A percentile compares a stretch with the other conserved stretches of the same genome.
These are phyloP conservation scores for Sitta carolinensis DNA, from an alignment of 2,797 vertebrate genomes.

Conservation along the genomic window DNA sequence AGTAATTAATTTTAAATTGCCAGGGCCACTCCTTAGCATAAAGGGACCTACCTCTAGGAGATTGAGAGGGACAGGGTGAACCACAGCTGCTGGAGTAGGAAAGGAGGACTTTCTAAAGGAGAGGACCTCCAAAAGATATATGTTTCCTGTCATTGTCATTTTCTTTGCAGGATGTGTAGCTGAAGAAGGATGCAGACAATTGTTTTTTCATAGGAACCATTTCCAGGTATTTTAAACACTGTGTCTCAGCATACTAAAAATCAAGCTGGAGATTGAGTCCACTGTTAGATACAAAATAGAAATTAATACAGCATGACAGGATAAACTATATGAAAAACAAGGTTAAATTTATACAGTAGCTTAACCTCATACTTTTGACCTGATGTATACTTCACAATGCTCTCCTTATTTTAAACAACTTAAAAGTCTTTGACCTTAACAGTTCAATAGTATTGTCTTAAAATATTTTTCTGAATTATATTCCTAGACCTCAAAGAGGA, in stretches of 20 bases:
- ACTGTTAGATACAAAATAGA: neutral
- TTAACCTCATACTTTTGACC: neutral
- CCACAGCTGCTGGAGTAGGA: neutral
- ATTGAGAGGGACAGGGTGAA: neutral
- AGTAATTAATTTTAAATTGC: neutral
- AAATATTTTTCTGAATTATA: constrained; percentile 29
- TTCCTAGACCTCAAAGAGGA: constrained; percentile 4
- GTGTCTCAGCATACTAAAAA: neutral
- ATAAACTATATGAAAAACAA: neutral
- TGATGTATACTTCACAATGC: neutral
- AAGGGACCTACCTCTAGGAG: neutral
- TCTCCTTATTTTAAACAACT: constrained; percentile 20
- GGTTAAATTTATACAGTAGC: neutral
- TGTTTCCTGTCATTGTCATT: neutral
- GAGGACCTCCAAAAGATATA: neutral
- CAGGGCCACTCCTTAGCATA: neutral
- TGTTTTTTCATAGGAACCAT: neutral
- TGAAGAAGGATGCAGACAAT: neutral
- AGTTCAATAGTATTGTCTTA: neutral
- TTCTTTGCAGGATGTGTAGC: neutral
- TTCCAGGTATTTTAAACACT: neutral
- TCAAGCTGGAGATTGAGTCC: neutral
- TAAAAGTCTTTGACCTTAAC: constrained; percentile 10
- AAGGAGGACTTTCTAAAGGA: neutral
- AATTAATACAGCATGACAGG: neutral